These are phyloP conservation scores for Sus cebifrons DNA, from an alignment of 2,797 vertebrate species.

Conservation along the genomic window DNA sequence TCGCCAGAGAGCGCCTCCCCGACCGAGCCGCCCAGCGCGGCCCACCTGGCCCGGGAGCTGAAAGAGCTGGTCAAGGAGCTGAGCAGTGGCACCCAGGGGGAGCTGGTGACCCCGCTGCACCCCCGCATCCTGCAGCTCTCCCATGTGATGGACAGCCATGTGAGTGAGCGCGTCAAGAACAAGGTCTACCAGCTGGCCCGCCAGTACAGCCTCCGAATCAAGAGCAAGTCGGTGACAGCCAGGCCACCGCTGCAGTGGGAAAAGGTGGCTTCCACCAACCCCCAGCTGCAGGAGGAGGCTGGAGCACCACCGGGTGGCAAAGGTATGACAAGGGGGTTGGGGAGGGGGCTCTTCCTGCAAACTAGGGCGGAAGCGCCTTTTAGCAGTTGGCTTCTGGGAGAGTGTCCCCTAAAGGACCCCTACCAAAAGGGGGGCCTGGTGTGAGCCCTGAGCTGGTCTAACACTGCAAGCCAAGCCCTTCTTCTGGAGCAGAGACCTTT, in stretches of 20 bases:
- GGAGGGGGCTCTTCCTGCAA: not conserved
- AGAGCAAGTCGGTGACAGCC: constrained; percentile 89
- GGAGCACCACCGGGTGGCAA: not conserved
- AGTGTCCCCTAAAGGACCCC: not conserved
- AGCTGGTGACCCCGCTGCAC: constrained; percentile 75
- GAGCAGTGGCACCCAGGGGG: constrained; percentile 77
- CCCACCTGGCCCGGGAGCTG: constrained; percentile 80
- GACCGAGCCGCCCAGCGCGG: not conserved
- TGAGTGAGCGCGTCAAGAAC: constrained; percentile 94
- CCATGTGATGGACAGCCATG: constrained; percentile 85
- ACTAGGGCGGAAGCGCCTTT: not conserved
- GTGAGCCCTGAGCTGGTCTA: not conserved
- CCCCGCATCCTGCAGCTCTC: constrained; percentile 86
- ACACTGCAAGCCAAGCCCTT: not conserved
- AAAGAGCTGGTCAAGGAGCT: constrained; percentile 74
- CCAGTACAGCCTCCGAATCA: constrained; percentile 98
- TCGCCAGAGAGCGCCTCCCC: constrained; percentile 85
- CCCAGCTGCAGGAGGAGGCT: constrained; percentile 44
- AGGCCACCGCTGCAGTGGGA: constrained; percentile 83
- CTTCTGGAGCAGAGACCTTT: not conserved
- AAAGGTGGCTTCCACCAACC: constrained; percentile 66
- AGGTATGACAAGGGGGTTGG: constrained; percentile 44
- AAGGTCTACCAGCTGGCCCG: constrained; percentile 97
- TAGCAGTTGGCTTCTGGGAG: not conserved
- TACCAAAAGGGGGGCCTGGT: not conserved